Conservation (phyloP, 2,797 vertebrate genomes). For the Rhincodon typus region DNA sequence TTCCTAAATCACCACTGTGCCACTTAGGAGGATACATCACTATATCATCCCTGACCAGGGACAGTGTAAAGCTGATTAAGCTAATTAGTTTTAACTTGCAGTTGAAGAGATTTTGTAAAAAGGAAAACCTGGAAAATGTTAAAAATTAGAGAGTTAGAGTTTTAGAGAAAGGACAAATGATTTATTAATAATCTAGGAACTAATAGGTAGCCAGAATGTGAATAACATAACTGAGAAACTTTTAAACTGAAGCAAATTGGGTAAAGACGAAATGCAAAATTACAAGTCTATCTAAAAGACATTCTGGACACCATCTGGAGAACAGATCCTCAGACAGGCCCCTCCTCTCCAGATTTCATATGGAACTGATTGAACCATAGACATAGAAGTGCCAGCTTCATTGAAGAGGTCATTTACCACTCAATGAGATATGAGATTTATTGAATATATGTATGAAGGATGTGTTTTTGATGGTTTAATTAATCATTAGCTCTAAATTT, state of each 20-base stretch:
- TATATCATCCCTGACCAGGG: constrained; percentile 18
- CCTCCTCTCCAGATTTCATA: not conserved
- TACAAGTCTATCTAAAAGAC: not conserved
- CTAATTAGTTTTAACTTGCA: constrained; percentile 26
- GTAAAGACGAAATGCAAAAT: not conserved
- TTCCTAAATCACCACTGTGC: constrained; percentile 29
- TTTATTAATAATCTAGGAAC: not conserved
- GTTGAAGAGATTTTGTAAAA: constrained; percentile 6
- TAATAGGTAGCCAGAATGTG: not conserved
- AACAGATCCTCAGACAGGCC: not conserved
- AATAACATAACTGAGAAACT: not conserved
- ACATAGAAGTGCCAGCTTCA: not conserved
- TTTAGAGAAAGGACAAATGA: not conserved
- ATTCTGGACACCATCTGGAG: not conserved
- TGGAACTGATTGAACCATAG: not conserved
- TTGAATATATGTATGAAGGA: not conserved
- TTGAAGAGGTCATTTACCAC: not conserved
- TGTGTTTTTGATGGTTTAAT: not conserved
- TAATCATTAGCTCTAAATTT: constrained; percentile 8
- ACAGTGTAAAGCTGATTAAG: constrained; percentile 21
- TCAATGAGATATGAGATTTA: not conserved
- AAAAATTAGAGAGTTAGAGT: not conserved
- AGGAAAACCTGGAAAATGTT: not conserved
- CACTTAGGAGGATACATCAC: not conserved
- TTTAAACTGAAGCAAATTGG: not conserved